Evolutionary conservation across 2,888 invertebrate genomes (phyloP), one percentile per base, ranked within the genome.

Genomic region (Coelinius sp.): DNA sequence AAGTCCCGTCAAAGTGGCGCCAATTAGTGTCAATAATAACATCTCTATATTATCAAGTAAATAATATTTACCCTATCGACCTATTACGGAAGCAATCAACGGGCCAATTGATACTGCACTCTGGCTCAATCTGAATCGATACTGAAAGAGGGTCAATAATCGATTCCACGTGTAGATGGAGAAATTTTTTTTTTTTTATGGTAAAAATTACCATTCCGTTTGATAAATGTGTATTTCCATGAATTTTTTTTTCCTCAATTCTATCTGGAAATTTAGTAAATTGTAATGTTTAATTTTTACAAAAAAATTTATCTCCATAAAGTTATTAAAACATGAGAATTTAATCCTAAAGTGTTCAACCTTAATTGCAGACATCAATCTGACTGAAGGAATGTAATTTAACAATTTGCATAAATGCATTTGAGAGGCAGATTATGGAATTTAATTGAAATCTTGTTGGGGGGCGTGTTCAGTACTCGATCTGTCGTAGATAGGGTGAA

Each of bases 401-500:
- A 63, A 20, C 22, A 63, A 41, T 63, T 38, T 63, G n/a, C 38
- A 63, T 63, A 63, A 41, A 59, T 22, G 22, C 35, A 66, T 31
- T 52, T 20, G 35, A 27, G 46, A 46, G 41, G 25, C 22, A 63
- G 17, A 24, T 53, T n/a, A 53, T 46, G 20, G 38, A n/a, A 59
- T 66, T 68, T 64, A 68, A 70, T 70, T 73, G 71, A 71, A 59
- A 53, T 62, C 53, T 24, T 44, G 63, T 67, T 38, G 24, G 31
- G 24, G 56, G 70, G 73, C 59, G 67, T 67, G 71, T 71, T 20
- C 35, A 25, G 67, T 46, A 25, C 41, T 14, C 46, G 49, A 67
- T 67, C 67, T 59, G 46, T 65, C 56, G 56, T 53, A 64, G 70
- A 64, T 70, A 41, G 14, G 25, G 27, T 14, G 24, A 2, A 62